phyloP scores from a whole-genome alignment of 2,113 vertebrate species.

The Vireo altiloquus region DNA sequence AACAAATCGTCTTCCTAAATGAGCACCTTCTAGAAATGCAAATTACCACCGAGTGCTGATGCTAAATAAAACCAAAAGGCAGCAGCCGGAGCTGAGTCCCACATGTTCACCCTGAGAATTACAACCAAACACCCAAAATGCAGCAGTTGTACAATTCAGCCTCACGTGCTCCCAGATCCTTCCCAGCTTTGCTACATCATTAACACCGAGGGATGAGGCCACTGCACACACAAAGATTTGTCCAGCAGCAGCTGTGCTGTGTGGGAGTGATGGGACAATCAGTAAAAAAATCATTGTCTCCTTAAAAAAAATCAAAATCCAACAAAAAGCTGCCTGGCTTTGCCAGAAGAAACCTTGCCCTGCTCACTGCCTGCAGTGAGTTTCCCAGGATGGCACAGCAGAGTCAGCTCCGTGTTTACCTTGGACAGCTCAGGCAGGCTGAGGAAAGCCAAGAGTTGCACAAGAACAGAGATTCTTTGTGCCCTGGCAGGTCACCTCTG shows the following conservation, averaged over 20 bases:
- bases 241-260: background rate
- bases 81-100: background rate
- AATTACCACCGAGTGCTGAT: background rate
- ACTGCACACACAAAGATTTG: background rate
- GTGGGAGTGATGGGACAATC: background rate
- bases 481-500: background rate
- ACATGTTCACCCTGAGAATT: background rate
- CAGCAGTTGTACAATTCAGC: background rate
- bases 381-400: background rate
- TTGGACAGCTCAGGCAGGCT: slow-evolving; percentile 30
- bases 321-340: background rate
- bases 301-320: background rate
- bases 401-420: background rate
- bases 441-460: background rate
- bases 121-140: background rate
- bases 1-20: background rate
- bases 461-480: slow-evolving; percentile 45
- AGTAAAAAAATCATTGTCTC: background rate
- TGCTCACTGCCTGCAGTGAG: rapidly evolving
- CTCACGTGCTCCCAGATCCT: background rate
- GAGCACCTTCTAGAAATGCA: background rate
- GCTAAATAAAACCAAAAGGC: background rate
- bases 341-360: background rate
- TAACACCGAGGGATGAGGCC: background rate
- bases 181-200: background rate